Percentiles rank a stretch among this genome's conserved stretches.
phyloP scores from a whole-genome alignment of 2,113 vertebrate genomes.

The Gobio gobio region DNA sequence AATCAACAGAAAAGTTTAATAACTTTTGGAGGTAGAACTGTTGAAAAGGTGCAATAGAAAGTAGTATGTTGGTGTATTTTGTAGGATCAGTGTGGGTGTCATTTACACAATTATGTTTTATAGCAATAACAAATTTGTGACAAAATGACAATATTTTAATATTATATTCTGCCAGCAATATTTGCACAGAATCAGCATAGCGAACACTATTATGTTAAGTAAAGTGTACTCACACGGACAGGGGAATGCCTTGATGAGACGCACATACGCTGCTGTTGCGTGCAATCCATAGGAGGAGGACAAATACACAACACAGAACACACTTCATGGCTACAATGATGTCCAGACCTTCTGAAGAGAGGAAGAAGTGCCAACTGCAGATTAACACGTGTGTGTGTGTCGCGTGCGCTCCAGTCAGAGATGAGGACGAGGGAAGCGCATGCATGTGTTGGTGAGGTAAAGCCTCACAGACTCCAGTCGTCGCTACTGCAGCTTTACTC shows the following conservation, averaged over 20 bases:
- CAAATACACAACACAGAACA: constrained; percentile 60
- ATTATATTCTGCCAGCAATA: not conserved
- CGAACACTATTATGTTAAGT: not conserved
- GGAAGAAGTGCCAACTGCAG: not conserved
- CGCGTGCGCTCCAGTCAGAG: not conserved
- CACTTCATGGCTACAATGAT: not conserved
- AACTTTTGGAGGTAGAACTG: no score
- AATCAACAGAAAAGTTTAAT: not conserved
- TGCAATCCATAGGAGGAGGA: constrained; percentile 81
- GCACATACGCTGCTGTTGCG: constrained; percentile 79
- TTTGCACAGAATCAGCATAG: not conserved
- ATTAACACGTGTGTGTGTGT: not conserved
- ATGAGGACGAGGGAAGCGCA: no score
- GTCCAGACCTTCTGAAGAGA: not conserved
- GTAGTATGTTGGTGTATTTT: no score
- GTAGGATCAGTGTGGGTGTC: not conserved
- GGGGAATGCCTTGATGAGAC: constrained; percentile 92
- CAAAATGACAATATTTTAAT: not conserved
- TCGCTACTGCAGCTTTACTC: not conserved
- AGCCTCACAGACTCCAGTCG: not conserved
- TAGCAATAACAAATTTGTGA: not conserved
- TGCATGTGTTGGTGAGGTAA: not conserved
- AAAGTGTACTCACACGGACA: constrained; percentile 87
- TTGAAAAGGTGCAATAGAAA: no score
- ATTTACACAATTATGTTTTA: no score